These are phyloP conservation scores for Tenthredo scrophulariae DNA, from an alignment of 2,888 invertebrate genomes.

Conservation along the genomic window DNA sequence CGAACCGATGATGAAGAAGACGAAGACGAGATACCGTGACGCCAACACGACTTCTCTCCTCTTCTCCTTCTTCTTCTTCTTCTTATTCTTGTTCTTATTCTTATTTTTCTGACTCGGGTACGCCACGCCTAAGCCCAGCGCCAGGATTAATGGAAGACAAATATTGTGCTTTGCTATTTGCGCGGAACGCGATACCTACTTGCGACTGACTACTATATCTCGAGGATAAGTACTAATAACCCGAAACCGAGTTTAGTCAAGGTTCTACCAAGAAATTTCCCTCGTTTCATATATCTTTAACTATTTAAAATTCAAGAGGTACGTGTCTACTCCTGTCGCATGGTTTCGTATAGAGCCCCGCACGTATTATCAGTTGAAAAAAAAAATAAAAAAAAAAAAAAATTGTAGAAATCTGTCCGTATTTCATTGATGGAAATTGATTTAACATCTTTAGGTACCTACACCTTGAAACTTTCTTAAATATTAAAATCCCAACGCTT, in stretches of 20 bases:
- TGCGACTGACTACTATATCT: not conserved
- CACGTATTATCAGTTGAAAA: too few relatives aligned
- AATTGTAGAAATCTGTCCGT: not conserved
- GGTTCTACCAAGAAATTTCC: not conserved
- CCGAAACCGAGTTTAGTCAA: not conserved
- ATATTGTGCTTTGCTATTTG: slow-evolving; percentile 54
- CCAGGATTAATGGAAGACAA: slow-evolving; percentile 54
- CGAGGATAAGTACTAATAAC: slow-evolving; percentile 16
- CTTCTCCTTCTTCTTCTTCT: not conserved
- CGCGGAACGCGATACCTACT: slow-evolving; percentile 48
- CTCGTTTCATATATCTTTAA: not conserved
- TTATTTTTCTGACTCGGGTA: not conserved
- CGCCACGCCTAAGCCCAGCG: slow-evolving; percentile 8
- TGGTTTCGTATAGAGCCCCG: too few relatives aligned
- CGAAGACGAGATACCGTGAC: slow-evolving; percentile 12
- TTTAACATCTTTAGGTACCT: too few relatives aligned
- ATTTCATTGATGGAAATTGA: too few relatives aligned
- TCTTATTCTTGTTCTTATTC: not conserved
- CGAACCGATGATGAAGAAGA: not conserved
- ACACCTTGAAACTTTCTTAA: not conserved
- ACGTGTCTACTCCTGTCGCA: not conserved
- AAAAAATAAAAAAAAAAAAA: too few relatives aligned
- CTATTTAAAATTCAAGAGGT: slow-evolving; percentile 10
- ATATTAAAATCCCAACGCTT: not conserved
- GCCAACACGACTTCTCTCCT: not conserved